Percentiles rank a stretch among this genome's conserved stretches.
Evolutionary conservation across 2,113 vertebrate genomes (phyloP).

Genomic region (human (Homo sapiens)): DNA sequence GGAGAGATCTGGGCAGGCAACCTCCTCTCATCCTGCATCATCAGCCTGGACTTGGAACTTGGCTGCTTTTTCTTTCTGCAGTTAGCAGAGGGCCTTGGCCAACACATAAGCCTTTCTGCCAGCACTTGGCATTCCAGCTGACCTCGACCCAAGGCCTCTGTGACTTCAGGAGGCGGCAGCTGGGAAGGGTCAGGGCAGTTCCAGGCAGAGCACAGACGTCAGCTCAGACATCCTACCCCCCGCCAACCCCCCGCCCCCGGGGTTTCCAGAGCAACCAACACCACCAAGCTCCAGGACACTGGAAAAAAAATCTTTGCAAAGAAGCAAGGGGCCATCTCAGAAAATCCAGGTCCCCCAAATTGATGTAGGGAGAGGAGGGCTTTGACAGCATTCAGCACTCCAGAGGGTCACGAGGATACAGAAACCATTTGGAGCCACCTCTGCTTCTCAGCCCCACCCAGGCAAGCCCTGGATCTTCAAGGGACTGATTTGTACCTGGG

Average conservation of each 20-base stretch:
- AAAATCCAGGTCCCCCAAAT: background rate
- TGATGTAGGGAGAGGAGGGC: background rate
- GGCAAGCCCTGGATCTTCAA: background rate
- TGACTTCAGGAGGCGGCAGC: background rate
- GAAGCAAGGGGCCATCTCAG: background rate
- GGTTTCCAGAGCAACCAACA: background rate
- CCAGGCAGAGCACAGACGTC: background rate
- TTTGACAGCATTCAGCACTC: rapidly evolving
- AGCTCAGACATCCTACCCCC: too few relatives aligned
- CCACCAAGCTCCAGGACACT: background rate
- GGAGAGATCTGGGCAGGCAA: background rate
- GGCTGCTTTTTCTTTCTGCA: background rate
- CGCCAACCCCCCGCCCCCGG: rapidly evolving
- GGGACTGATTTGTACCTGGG: background rate
- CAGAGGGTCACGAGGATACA: rapidly evolving
- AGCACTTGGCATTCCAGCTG: background rate
- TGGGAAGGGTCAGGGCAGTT: background rate
- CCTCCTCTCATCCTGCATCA: background rate
- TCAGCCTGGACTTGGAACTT: background rate
- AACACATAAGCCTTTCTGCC: background rate
- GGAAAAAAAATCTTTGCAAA: background rate
- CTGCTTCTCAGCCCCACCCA: background rate
- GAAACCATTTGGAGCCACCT: background rate
- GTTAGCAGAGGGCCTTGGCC: background rate
- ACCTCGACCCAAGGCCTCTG: background rate